Evolutionary conservation across 2,113 vertebrate species (phyloP), one percentile per base, ranked within the genome.

Genomic region (Eolophus roseicapilla): DNA sequence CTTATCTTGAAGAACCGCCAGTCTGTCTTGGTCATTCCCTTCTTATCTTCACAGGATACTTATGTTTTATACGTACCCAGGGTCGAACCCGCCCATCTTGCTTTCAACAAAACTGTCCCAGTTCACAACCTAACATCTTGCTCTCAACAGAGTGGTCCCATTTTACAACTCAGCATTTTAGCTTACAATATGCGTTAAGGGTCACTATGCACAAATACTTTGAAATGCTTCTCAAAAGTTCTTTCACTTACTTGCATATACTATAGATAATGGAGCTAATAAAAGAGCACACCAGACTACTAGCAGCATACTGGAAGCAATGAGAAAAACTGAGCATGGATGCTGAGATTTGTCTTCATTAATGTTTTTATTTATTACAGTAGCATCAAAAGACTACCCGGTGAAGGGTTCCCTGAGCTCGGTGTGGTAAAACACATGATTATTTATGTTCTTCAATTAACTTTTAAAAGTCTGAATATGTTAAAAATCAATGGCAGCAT

Each of bases 401-500:
- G 23, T 4, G 37, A 80, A 60, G 35, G 12, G 16, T 64, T 90
- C 20, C 13, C 16, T 46, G 27, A n/a, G 31, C 39, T 87, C 17
- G n/a, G 5, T 55, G 59, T 62, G 53, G 16, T 57, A 50, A 80
- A 90, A 71, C 18, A 27, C 4, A 0, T 53, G 33, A 76, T 37
- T 62, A 69, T 49, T 88, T 79, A 16, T 41, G 60, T 60, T 73
- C 14, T 53, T 92, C 19, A 27, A 41, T 82, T 44, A 52, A 35
- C 21, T 49, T 28, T 46, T 75, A 1, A 13, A 87, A 92, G 20
- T 20, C 59, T 52, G 63, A 65, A 46, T 41, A 67, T 37, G 10
- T 63, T 41, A 75, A 93, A 33, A 46, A 1, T 0, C 21, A 49
- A 0, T 2, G 57, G 41, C 8, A 31, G 5, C 49, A 3, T 81